Conservation (phyloP, 2,113 vertebrate species). For the Psilopsiagon aymara region DNA sequence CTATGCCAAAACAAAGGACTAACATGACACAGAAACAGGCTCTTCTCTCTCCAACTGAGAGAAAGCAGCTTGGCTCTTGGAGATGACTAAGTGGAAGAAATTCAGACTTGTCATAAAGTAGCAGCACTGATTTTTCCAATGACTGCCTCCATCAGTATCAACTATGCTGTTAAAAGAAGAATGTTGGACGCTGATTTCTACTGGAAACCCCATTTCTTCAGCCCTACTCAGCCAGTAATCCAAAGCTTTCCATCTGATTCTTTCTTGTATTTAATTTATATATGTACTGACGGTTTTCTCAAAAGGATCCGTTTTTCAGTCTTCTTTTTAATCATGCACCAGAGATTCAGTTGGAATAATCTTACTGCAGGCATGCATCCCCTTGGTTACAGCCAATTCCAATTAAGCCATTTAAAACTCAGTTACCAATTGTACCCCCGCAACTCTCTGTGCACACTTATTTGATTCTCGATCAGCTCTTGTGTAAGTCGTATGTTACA, state of each 20-base stretch:
- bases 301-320: too few species aligned
- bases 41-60: not conserved
- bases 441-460: not conserved
- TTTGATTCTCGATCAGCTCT: not conserved
- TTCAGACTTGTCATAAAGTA: not conserved
- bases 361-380: not conserved
- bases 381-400: not conserved
- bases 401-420: not conserved
- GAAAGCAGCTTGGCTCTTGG: not conserved
- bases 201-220: not conserved
- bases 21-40: not conserved
- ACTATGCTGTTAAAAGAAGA: not conserved
- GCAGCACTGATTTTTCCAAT: not conserved
- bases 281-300: not conserved
- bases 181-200: not conserved
- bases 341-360: not conserved
- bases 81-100: not conserved
- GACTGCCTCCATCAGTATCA: not conserved
- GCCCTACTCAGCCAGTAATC: not conserved
- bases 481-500: not conserved
- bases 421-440: not conserved
- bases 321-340: too few species aligned
- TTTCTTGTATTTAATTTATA: not conserved
- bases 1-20: not conserved
- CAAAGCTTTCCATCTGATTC: not conserved